Evolutionary conservation across 2,888 invertebrate species (phyloP), one percentile per base, ranked within the genome.

Genomic region (Ichneumoninae sp.): DNA sequence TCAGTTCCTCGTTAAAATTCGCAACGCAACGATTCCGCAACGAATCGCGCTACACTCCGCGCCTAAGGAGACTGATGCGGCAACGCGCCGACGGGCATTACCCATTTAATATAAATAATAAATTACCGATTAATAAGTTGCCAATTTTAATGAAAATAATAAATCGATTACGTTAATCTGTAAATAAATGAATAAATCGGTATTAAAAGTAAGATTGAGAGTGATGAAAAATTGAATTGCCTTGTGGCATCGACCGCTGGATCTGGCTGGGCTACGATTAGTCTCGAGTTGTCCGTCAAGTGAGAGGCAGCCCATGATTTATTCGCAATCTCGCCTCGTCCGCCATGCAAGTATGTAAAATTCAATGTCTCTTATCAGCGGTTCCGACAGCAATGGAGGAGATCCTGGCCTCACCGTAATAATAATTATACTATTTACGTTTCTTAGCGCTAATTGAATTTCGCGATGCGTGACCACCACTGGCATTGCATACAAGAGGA

Each of bases 391-490:
- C 54, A 40, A 77, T 16, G 33, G 13, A n/a, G 16, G 60, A 63
- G 52, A 63, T 52, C 36, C 77, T 54, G 68, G 68, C 40, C 44
- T 68, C 68, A 77, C 44, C 26, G 33, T 57, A 30, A 26, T 44
- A 77, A 54, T 68, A 77, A 68, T 68, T 68, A 77, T 68, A 68
- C 44, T 68, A 68, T 68, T 52, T 54, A 77, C 54, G 66, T 68
- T 77, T 54, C 76, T 26, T 66, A 54, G 66, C 22, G 40, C 76
- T 77, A 77, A 77, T 68, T 68, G 76, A 77, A 77, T 68, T 68
- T 68, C 40, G 54, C 26, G 54, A 26, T 44, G 76, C 76, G 68
- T 77, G 76, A 77, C 68, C 30, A 57, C 19, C 30, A 65, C 13
- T 16, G 52, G 50, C 36, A 54, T 75, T 52, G 66, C 52, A 16